Base-by-base conservation (phyloP, 2,113 vertebrate genomes). In the Ursus arctos region DNA sequence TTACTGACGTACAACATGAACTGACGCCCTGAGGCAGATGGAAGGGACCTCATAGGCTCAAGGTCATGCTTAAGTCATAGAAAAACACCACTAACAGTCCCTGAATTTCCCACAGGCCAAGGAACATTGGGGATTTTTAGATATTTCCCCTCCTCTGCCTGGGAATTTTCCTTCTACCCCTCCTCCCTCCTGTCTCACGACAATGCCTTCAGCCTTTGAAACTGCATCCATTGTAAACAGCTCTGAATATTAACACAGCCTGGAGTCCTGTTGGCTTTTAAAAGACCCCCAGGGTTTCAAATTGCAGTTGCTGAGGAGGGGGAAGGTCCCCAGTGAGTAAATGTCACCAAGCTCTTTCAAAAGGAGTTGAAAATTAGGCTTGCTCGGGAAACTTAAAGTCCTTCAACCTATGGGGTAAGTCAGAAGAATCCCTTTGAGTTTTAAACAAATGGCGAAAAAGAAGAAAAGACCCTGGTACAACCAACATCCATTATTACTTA, bases 221-320 rank as follows among this genome's bases (percentile, higher is more conserved):
- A 97, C 92, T 83, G 95, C 98, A 96, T 88, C 97, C 98, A 98
- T 97, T 99, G 98, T 99, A 98, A 98, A 95, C 6, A 90, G 97
- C 96, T 96, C 97, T 98, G 98, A 98, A 99, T 98, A 98, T 98
- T 98, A 99, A 99, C 98, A 98, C 49, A 98, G 95, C 74, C 98
- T 97, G 97, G 97, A 98, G 98, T 97, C 55, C 97, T 94, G 31
- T 91, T 88, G 74, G 55, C 96, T 98, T 98, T 98, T 99, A 97
- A 99, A 99, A 93, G 94, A 97, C 98, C 97, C 97, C 97, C 94
- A 97, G 96, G 97, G 94, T 98, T 98, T 99, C 98, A 98, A 98
- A 98, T 96, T 99, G 97, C 98, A 98, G 96, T 65, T 91, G 59
- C 97, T n/a, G 94, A 26, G 33, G 95, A 98, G 91, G 97, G 91